Evolutionary conservation across 2,113 vertebrate species (phyloP).

Genomic region (Archocentrus centrarchus): DNA sequence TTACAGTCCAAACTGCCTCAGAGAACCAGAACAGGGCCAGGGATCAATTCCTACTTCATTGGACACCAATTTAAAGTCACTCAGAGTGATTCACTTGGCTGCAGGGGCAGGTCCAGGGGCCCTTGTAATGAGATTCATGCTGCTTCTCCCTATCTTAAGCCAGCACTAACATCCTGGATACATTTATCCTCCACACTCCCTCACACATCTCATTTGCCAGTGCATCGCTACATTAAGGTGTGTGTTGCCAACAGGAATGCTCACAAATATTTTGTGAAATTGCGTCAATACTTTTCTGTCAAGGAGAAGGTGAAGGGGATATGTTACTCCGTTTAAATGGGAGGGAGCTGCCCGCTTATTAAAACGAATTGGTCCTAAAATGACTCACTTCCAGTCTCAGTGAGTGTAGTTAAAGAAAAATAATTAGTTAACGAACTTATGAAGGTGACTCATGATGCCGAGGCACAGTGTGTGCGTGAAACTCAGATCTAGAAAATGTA

Average conservation of each 20-base stretch:
- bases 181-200: slow-evolving; percentile 65
- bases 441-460: slow-evolving; percentile 48
- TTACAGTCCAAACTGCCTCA: slow-evolving; percentile 53
- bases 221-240: slow-evolving; percentile 8
- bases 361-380: background rate
- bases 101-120: slow-evolving; percentile 71
- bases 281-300: background rate
- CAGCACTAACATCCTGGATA: slow-evolving; percentile 69
- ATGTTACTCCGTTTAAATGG: background rate
- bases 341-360: background rate
- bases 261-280: slow-evolving; percentile 14
- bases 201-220: slow-evolving; percentile 55
- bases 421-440: slow-evolving; percentile 29
- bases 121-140: slow-evolving; percentile 78
- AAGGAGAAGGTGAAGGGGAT: background rate
- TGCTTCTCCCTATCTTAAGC: slow-evolving; percentile 73
- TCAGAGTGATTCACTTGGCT: slow-evolving; percentile 79
- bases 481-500: slow-evolving; percentile 34
- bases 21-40: slow-evolving; percentile 75
- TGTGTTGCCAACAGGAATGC: slow-evolving; percentile 4
- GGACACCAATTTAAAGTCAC: slow-evolving; percentile 80
- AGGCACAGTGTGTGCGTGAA: slow-evolving; percentile 3
- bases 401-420: slow-evolving; percentile 10
- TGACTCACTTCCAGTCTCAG: background rate
- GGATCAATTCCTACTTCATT: slow-evolving; percentile 81